Percentiles rank a stretch among this genome's conserved stretches.
Conservation (phyloP, 2,888 invertebrate genomes). For the Cheilosia vulpina region DNA sequence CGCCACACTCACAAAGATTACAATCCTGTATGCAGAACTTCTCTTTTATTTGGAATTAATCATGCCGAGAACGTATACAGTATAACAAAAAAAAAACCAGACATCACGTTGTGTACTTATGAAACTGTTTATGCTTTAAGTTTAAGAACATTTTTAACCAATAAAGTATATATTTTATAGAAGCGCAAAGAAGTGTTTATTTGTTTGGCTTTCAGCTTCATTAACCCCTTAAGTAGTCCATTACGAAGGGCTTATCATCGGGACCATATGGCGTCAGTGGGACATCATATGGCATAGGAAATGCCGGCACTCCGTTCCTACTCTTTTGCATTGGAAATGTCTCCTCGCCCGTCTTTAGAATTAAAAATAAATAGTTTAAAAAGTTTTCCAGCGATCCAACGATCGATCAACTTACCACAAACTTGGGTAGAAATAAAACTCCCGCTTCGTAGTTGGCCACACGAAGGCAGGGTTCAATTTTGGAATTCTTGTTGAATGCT, state of each 20-base stretch:
- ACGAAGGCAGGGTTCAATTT: slow-evolving; percentile 86
- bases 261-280: slow-evolving; percentile 89
- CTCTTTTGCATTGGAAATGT: slow-evolving; percentile 85
- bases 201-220: slow-evolving; percentile 1
- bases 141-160: slow-evolving; percentile 33
- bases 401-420: slow-evolving; percentile 87
- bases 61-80: slow-evolving; percentile 2
- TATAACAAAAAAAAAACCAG: slow-evolving; percentile 28
- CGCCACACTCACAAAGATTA: background rate
- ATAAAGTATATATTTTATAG: slow-evolving; percentile 67
- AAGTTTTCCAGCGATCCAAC: background rate
- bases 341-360: slow-evolving; percentile 85
- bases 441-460: slow-evolving; percentile 96
- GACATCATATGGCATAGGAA: slow-evolving; percentile 92
- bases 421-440: slow-evolving; percentile 92
- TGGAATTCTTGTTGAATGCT: slow-evolving; percentile 85
- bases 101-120: slow-evolving; percentile 64
- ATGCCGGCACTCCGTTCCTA: slow-evolving; percentile 81
- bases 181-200: background rate
- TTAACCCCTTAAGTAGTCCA: slow-evolving; percentile 84
- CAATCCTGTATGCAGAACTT: background rate
- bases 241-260: slow-evolving; percentile 89
- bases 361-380: slow-evolving; percentile 70
- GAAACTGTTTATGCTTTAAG: slow-evolving; percentile 56
- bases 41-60: background rate